Base-by-base conservation (phyloP, 92 coral and sea anemone species). In the Epizoanthus rinbou region DNA sequence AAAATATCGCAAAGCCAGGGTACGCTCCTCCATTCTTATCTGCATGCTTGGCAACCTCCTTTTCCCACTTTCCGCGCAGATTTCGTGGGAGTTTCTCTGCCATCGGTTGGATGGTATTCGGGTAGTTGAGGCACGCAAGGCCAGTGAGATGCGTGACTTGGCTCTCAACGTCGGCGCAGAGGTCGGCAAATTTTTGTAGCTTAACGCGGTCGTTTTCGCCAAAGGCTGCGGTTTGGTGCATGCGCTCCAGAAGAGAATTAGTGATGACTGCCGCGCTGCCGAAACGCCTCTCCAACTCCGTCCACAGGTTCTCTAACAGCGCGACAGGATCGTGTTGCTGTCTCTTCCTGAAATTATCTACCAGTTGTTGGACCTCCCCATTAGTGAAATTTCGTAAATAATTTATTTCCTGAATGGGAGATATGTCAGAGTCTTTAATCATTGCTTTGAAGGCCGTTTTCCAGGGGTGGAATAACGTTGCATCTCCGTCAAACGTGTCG, bases 391-490 rank as follows among this genome's bases (percentile, higher is more conserved):
- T 90, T n/a, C 88, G 64, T 60, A 90, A 52, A 74, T 90, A 90
- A 47, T 87, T 90, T 18, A 70, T 63, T 69, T 80, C 91, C 80
- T 80, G 88, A 39, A 64, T 37, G 5, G 94, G 86, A 50, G 86
- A 81, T 43, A 91, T 86, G 33, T 79, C 74, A 47, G 90, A 86
- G 41, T 91, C 92, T 16, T 71, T 74, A 22, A 88, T 80, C 94
- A 87, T 87, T 22, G 94, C 94, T 76, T 85, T 81, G 80, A 91
- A 91, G 52, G 94, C 88, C 17, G 54, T 56, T 66, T 88, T 91
- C 89, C 94, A 91, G 3, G 91, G 94, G 60, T 88, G 94, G 86
- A 91, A 91, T 37, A 85, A 74, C 59, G 90, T 89, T 13, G 87
- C 82, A 74, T 84, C 87, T 9, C 87, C 87, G 37, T 31, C 43